Percentiles rank a stretch among this genome's conserved stretches.
Evolutionary conservation across 2,113 vertebrate species (phyloP).

Genomic region (Chionis minor): DNA sequence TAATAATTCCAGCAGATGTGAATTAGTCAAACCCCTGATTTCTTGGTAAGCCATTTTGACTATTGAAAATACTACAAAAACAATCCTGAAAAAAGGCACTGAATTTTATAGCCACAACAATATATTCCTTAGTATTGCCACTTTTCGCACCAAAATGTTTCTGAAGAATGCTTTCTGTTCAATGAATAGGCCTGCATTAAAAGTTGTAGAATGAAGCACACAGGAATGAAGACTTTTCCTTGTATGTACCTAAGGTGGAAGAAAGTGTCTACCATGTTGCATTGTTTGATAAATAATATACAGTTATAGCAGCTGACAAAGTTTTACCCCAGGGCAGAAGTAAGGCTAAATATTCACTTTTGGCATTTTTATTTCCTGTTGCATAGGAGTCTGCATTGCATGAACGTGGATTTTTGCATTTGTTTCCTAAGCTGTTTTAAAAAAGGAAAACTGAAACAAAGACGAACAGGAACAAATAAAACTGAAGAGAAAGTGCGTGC

Average conservation of each 20-base stretch:
- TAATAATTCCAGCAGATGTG: slow-evolving; percentile 15
- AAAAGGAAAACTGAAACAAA: neutral
- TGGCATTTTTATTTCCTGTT: neutral
- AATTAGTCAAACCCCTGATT: neutral
- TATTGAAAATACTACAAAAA: neutral
- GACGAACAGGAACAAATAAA: neutral
- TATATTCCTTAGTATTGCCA: neutral
- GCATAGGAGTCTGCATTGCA: neutral
- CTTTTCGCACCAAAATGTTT: neutral
- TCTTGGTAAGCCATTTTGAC: neutral
- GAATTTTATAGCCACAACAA: neutral
- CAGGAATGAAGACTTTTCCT: neutral
- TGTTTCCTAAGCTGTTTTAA: neutral
- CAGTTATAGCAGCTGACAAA: neutral
- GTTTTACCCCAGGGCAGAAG: neutral
- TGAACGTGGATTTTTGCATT: neutral
- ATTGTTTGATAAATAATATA: neutral
- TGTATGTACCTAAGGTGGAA: neutral
- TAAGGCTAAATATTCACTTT: slow-evolving; percentile 9
- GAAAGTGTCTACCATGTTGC: neutral
- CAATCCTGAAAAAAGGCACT: neutral
- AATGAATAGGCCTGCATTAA: neutral
- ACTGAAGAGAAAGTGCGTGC: neutral
- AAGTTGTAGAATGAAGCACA: neutral
- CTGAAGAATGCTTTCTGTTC: neutral